phyloP scores from a whole-genome alignment of 2,113 vertebrate genomes.

The Alethe diademata region DNA sequence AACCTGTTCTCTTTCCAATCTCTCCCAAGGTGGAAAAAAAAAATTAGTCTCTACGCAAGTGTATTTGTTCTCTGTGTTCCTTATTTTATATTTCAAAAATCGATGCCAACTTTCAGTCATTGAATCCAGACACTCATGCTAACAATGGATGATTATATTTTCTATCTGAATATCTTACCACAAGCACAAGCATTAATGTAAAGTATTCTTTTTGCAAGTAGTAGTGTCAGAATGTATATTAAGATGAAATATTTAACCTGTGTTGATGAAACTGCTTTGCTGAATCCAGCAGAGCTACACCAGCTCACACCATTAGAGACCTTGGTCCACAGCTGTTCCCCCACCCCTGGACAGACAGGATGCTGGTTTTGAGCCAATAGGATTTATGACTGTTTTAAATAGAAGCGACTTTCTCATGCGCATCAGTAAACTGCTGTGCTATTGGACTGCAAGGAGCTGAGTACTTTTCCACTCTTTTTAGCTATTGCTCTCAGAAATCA shows the following conservation, averaged over 20 bases:
- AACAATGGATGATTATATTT: conserved; percentile 34
- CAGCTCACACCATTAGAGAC: background rate
- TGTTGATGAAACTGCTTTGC: background rate
- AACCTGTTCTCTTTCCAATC: background rate
- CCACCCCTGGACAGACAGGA: background rate
- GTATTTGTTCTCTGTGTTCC: background rate
- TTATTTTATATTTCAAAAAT: conserved; percentile 23
- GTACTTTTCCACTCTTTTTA: conserved; percentile 57
- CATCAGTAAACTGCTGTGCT: background rate
- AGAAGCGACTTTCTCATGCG: conserved; percentile 3
- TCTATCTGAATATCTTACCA: conserved; percentile 5
- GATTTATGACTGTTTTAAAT: conserved; percentile 40
- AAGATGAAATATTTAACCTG: background rate
- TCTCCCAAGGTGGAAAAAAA: background rate
- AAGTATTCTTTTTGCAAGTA: background rate
- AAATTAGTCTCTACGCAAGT: background rate
- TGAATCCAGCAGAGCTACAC: background rate
- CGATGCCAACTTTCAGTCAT: conserved; percentile 4
- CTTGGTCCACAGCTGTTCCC: background rate
- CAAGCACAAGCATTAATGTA: background rate
- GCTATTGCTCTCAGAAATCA: conserved; percentile 45
- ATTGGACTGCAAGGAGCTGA: conserved; percentile 7
- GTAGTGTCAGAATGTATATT: background rate
- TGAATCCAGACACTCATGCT: conserved; percentile 5
- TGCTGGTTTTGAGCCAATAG: background rate